phyloP scores from a whole-genome alignment of 92 coral and sea anemone genomes.

The Siderastrea siderea region DNA sequence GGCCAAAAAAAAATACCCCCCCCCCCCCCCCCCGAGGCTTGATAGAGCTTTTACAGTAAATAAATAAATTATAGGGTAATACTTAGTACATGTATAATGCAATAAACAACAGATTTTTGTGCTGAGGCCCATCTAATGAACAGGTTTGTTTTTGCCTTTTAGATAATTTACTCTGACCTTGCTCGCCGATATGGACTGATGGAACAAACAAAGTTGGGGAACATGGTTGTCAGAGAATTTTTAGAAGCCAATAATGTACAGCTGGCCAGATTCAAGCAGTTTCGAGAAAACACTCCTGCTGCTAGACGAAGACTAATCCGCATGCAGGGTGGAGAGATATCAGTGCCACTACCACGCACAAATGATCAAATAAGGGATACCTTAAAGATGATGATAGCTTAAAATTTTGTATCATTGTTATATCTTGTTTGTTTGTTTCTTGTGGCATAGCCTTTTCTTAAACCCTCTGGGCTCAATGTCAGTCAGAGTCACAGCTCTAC shows the following conservation, averaged over 20 bases:
- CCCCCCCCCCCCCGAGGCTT: too few relatives aligned
- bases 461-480: too few relatives aligned
- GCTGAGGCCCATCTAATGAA: background rate
- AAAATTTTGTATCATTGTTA: too few relatives aligned
- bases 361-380: slow-evolving; percentile 59
- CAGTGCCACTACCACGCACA: slow-evolving; percentile 43
- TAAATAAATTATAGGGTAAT: background rate
- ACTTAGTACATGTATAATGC: background rate
- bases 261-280: slow-evolving; percentile 41
- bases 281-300: slow-evolving; percentile 19
- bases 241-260: slow-evolving; percentile 27
- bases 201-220: slow-evolving; percentile 44
- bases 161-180: slow-evolving; percentile 63
- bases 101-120: background rate
- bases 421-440: too few relatives aligned
- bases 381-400: slow-evolving; percentile 7
- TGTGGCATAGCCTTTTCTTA: too few relatives aligned
- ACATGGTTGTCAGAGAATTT: slow-evolving; percentile 47
- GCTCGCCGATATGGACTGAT: too few relatives aligned
- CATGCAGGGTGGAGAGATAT: slow-evolving; percentile 57
- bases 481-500: too few relatives aligned
- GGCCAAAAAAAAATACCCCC: too few relatives aligned
- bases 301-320: slow-evolving; percentile 34
- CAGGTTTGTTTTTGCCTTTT: background rate
- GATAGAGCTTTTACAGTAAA: too few relatives aligned